Base-by-base conservation (phyloP, 2,888 invertebrate species). In the Archaeoteleia sp. region DNA sequence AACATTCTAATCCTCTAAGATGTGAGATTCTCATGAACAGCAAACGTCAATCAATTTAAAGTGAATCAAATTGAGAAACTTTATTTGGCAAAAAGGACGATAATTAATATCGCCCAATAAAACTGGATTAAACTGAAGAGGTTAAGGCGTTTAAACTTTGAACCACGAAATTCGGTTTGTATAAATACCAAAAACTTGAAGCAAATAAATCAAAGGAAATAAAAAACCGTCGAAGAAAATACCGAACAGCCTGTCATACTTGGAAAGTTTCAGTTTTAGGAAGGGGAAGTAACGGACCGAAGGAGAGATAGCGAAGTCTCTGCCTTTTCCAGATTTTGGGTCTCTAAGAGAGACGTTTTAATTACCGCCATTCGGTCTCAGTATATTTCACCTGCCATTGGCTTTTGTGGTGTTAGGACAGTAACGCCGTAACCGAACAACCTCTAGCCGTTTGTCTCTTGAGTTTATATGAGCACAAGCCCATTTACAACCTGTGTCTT, bases 1-100 rank as follows among this genome's bases (percentile, higher is more conserved):
- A 53, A 57, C 27, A 58, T 43, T 62, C 49, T 58, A 62, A 62
- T 68, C 58, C 63, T 63, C 39, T 43, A 54, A 68, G 58, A 58
- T 63, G 53, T 37, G 3, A 9, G 15, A 29, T 43, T 58, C 48
- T 43, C 43, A 30, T 45, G 53, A 62, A 45, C 37, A 55, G 37
- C 42, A 49, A 63, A 55, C 48, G 48, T 49, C 63, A 49, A 49
- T 55, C 55, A 49, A 48, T 48, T 49, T 3, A 49, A 58, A 49
- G 25, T 42, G 32, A 40, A 17, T 39, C 15, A 25, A 23, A 12
- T 55, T 37, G 27, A 4, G 17, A 35, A 45, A 13, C 34, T 45
- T 17, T 5, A 5, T 29, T 29, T 29, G 7, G 23, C 23, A 23
- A n/a, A n/a, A n/a, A n/a, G n/a, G n/a, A n/a, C n/a, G n/a, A n/a